These are phyloP conservation scores for Elephas maximus DNA, from an alignment of 2,113 vertebrate species.

Conservation along the genomic window DNA sequence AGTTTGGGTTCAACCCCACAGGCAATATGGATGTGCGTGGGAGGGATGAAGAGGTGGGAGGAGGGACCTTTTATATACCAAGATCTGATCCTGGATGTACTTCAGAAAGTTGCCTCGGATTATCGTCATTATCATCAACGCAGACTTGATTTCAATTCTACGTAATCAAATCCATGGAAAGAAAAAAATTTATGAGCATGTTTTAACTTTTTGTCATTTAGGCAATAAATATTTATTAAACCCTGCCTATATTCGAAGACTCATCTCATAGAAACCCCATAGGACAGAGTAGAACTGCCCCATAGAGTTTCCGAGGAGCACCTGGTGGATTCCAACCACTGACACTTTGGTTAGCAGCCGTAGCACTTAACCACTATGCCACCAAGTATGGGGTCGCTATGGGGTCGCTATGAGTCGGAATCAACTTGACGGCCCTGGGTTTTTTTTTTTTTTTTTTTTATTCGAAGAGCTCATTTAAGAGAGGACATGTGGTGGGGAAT, in stretches of 20 bases:
- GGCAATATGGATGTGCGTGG: background rate
- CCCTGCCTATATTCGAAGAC: background rate
- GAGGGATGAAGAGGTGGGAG: background rate
- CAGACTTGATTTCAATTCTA: background rate
- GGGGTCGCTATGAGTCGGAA: too few relatives aligned
- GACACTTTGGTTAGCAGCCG: too few relatives aligned
- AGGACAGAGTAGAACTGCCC: too few relatives aligned
- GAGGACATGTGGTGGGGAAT: background rate
- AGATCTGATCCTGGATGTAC: background rate
- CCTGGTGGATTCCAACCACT: too few relatives aligned
- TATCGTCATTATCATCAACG: background rate
- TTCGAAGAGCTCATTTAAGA: background rate
- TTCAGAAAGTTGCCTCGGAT: background rate
- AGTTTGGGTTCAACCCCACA: background rate
- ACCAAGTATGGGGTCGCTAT: too few relatives aligned
- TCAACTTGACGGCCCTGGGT: too few relatives aligned
- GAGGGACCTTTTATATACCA: background rate
- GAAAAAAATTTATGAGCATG: background rate
- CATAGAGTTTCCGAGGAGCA: too few relatives aligned
- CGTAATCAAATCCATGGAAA: background rate
- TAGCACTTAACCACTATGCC: too few relatives aligned
- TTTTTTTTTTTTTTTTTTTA: background rate
- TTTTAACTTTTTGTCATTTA: slow-evolving; percentile 20
- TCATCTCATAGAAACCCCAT: too few relatives aligned
- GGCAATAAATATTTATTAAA: slow-evolving; percentile 3